These are phyloP conservation scores for Diplodus puntazzo DNA, from an alignment of 2,797 vertebrate species.

Conservation along the genomic window DNA sequence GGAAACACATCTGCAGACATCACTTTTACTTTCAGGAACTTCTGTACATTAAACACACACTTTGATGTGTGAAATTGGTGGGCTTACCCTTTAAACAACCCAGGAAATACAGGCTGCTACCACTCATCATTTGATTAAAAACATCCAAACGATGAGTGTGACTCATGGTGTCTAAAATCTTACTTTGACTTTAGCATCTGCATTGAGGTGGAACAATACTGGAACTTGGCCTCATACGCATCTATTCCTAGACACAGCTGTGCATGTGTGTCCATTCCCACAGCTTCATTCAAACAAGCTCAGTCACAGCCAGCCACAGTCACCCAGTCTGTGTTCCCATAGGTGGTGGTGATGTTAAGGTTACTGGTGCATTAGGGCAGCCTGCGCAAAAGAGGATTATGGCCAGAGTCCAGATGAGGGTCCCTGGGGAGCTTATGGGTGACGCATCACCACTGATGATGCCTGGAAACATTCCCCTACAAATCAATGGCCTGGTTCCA, in stretches of 20 bases:
- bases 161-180: background rate
- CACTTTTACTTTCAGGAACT: background rate
- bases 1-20: background rate
- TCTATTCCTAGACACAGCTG: background rate
- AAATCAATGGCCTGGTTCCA: constrained; percentile 74
- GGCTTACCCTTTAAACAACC: no score
- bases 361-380: constrained; percentile 69
- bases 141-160: no score
- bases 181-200: background rate
- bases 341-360: constrained; percentile 45
- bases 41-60: no score
- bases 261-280: background rate
- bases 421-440: constrained; percentile 43
- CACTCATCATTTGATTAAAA: background rate
- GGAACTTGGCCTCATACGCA: background rate
- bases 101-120: background rate
- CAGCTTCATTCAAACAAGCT: background rate
- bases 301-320: constrained; percentile 7
- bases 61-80: no score
- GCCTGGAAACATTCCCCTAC: constrained; percentile 72
- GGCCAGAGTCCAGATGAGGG: constrained; percentile 71
- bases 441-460: constrained; percentile 70
- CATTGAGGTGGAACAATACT: background rate
- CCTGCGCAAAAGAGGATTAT: constrained; percentile 81
- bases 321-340: constrained; percentile 33